A percentile compares a stretch with the other conserved stretches of the same genome.
These are phyloP conservation scores for Myotis planiceps DNA, from an alignment of 2,797 vertebrate species.

Conservation along the genomic window DNA sequence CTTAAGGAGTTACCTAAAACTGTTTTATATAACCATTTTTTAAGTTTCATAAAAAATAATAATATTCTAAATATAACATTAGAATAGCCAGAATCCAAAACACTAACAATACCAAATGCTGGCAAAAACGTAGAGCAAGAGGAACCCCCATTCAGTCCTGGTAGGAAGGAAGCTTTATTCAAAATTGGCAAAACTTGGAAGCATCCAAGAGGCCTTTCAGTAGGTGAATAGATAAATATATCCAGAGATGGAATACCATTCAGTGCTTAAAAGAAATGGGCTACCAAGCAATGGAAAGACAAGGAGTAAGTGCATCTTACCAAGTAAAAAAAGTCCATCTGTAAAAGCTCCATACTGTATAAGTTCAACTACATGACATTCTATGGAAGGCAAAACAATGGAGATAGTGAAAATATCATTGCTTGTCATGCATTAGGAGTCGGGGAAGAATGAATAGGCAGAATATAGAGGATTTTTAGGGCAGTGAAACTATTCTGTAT, in stretches of 20 bases:
- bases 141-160: neutral
- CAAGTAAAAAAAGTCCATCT: neutral
- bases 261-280: neutral
- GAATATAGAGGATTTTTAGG: neutral
- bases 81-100: neutral
- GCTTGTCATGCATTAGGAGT: neutral
- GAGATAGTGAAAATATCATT: neutral
- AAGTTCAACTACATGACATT: neutral
- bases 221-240: neutral
- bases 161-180: neutral
- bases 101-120: neutral
- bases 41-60: neutral
- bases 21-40: neutral
- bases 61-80: neutral
- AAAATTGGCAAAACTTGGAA: neutral
- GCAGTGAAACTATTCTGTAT: neutral
- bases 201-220: neutral
- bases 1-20: neutral
- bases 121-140: neutral
- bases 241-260: neutral
- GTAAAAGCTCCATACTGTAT: neutral
- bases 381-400: neutral
- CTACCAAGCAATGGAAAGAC: neutral
- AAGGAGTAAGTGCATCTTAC: neutral
- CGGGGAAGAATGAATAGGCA: neutral